Percentiles rank a stretch among this genome's conserved stretches.
These are phyloP conservation scores for Pelodytes ibericus DNA, from an alignment of 2,797 vertebrate species.

Conservation along the genomic window DNA sequence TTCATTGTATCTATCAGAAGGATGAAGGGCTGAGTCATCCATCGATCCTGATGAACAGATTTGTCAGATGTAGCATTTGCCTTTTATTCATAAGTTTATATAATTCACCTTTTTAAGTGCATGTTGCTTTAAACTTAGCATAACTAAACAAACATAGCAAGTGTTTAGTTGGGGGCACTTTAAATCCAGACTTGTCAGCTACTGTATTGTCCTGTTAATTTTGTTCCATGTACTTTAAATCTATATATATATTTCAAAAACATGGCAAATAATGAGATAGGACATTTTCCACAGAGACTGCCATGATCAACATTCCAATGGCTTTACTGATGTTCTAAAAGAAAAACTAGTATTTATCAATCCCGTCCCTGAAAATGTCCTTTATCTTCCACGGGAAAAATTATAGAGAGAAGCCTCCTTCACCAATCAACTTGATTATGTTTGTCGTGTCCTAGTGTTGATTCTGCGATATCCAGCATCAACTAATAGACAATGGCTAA, in stretches of 20 bases:
- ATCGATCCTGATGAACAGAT: no score
- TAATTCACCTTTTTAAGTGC: no score
- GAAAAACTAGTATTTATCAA: background rate
- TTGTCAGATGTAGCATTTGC: no score
- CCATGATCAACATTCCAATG: conserved; percentile 17
- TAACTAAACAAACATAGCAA: no score
- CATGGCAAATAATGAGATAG: conserved; percentile 16
- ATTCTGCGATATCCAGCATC: conserved; percentile 5
- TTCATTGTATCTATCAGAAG: no score
- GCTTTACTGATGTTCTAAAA: conserved; percentile 10
- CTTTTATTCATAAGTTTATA: no score
- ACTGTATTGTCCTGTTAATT: no score
- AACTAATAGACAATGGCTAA: background rate
- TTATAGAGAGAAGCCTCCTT: conserved; percentile 3
- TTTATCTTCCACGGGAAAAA: conserved; percentile 27
- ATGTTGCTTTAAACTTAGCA: no score
- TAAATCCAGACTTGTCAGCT: no score
- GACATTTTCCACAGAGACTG: conserved; percentile 1
- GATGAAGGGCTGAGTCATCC: no score
- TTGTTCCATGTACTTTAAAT: no score
- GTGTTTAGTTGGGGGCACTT: no score
- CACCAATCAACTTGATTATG: conserved; percentile 48
- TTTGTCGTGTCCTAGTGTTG: conserved; percentile 4
- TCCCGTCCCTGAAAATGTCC: background rate
- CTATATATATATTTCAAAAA: background rate